A percentile compares a stretch with the other conserved stretches of the same genome.
These are phyloP conservation scores for Oreochromis aureus DNA, from an alignment of 2,113 vertebrate genomes.

Conservation along the genomic window DNA sequence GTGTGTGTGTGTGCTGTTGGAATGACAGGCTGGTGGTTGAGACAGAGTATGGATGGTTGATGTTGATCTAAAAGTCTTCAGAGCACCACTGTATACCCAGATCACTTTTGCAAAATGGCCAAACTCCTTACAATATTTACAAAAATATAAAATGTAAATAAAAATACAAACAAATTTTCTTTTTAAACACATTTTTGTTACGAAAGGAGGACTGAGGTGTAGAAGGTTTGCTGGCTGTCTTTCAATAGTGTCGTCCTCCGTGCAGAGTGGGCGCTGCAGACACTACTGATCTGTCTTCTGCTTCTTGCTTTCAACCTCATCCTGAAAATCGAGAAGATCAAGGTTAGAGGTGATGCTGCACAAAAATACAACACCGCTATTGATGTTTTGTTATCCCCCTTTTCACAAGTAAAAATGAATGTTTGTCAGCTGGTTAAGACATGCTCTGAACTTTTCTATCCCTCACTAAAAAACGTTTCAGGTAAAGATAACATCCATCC, in stretches of 20 bases:
- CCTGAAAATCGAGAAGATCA: slow-evolving; percentile 60
- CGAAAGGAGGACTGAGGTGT: slow-evolving; percentile 86
- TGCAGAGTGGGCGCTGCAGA: neutral
- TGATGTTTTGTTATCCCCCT: neutral
- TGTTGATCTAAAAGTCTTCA: slow-evolving; percentile 78
- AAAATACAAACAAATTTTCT: slow-evolving; percentile 95
- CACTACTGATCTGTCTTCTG: slow-evolving; percentile 82
- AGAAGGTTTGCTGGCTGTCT: slow-evolving; percentile 68
- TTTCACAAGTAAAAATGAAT: neutral
- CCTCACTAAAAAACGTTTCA: neutral
- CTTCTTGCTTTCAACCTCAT: slow-evolving; percentile 86
- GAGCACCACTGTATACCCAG: slow-evolving; percentile 83
- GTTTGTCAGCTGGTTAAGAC: neutral
- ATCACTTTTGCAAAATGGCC: slow-evolving; percentile 83
- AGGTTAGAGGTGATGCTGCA: neutral
- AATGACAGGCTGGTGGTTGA: slow-evolving; percentile 73
- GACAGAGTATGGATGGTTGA: slow-evolving; percentile 70
- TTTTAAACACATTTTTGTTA: slow-evolving; percentile 84
- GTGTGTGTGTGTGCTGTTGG: neutral
- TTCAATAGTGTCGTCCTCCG: slow-evolving; percentile 63
- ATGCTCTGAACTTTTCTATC: neutral
- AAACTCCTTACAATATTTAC: slow-evolving; percentile 91
- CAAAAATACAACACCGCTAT: neutral
- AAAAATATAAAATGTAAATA: slow-evolving; percentile 68
- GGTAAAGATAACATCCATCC: neutral